Conservation (phyloP, 2,113 vertebrate species). For the Carollia perspicillata region DNA sequence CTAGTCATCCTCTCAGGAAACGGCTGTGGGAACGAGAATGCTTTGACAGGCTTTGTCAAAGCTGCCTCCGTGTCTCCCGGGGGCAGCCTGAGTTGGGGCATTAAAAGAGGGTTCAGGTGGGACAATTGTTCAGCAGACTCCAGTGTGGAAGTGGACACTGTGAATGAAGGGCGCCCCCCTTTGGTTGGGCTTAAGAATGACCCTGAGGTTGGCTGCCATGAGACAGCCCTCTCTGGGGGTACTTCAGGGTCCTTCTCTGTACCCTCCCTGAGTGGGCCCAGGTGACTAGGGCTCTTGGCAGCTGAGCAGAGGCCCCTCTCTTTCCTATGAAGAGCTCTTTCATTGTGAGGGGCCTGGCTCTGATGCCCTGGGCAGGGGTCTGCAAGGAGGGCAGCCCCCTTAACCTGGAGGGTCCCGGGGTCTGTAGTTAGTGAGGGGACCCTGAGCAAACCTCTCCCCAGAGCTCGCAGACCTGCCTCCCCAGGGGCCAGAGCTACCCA, state of each 20-base stretch:
- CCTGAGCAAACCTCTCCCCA: neutral
- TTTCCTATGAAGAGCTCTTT: neutral
- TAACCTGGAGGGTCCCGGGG: neutral
- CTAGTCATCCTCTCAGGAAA: neutral
- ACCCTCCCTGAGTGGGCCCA: neutral
- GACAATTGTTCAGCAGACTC: constrained; percentile 27
- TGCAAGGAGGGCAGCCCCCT: neutral
- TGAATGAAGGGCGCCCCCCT: neutral
- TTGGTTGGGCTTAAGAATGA: neutral
- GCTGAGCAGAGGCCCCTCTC: neutral
- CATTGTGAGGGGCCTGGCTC: neutral
- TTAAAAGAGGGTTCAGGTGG: neutral
- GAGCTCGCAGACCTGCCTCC: neutral
- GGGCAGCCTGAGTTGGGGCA: neutral
- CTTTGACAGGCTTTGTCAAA: constrained; percentile 57
- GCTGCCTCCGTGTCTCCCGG: neutral
- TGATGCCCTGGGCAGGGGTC: neutral
- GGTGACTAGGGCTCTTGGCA: neutral
- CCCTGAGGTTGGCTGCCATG: neutral
- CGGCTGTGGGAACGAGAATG: constrained; percentile 28
- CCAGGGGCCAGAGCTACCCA: neutral
- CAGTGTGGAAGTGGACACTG: neutral
- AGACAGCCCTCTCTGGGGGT: neutral
- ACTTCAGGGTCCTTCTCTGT: neutral
- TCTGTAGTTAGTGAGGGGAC: neutral